Evolutionary conservation across 2,797 vertebrate genomes (phyloP).

Genomic region (Thaleichthys pacificus): DNA sequence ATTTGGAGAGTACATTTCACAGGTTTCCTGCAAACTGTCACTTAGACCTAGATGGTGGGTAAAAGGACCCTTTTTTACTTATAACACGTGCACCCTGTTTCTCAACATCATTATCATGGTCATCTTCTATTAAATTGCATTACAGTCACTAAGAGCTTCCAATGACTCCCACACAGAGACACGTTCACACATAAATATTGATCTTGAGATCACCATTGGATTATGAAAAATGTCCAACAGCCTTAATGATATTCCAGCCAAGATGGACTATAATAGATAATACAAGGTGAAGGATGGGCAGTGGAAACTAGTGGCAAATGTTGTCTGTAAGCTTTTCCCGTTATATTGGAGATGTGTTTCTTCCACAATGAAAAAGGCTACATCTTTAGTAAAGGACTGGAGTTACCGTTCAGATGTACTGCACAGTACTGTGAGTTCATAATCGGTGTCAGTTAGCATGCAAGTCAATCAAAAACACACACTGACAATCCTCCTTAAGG

Average conservation of each 20-base stretch:
- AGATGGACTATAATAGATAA: slow-evolving; percentile 45
- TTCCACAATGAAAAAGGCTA: slow-evolving; percentile 43
- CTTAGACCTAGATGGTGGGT: slow-evolving; percentile 4
- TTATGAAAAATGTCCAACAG: slow-evolving; percentile 65
- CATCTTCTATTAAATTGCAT: slow-evolving; percentile 63
- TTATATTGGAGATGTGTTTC: slow-evolving; percentile 54
- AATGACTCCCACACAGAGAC: slow-evolving; percentile 1
- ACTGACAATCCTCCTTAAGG: not conserved
- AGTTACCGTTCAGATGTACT: slow-evolving; percentile 7
- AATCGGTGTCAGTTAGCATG: not conserved
- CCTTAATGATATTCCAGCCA: slow-evolving; percentile 62
- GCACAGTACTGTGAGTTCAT: slow-evolving; percentile 28
- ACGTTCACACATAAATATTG: slow-evolving; percentile 47
- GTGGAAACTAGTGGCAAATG: slow-evolving; percentile 57
- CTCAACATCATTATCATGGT: slow-evolving; percentile 57
- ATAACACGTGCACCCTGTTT: slow-evolving; percentile 47
- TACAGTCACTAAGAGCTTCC: slow-evolving; percentile 45
- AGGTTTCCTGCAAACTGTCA: not conserved
- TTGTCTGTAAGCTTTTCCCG: slow-evolving; percentile 37
- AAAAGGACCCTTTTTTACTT: slow-evolving; percentile 32
- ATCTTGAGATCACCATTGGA: slow-evolving; percentile 56
- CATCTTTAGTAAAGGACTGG: slow-evolving; percentile 25
- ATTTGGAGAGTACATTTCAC: not conserved
- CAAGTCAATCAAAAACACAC: not conserved
- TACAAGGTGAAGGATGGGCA: slow-evolving; percentile 46